These are phyloP conservation scores for Lepus townsendii DNA, from an alignment of 2,797 vertebrate genomes.

Conservation along the genomic window DNA sequence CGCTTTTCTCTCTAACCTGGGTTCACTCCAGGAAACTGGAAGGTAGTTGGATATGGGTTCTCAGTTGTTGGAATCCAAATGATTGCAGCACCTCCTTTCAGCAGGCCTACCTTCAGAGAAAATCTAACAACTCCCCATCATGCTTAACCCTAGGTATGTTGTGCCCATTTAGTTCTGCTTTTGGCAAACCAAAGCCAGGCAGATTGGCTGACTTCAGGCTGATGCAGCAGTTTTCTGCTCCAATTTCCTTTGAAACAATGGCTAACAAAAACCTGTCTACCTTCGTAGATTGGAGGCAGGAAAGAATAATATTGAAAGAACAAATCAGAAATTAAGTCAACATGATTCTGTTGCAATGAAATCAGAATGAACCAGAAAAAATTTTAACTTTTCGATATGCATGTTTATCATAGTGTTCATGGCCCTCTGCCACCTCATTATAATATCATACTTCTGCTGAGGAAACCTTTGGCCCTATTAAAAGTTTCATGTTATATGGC, in stretches of 20 bases:
- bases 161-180: background rate
- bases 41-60: background rate
- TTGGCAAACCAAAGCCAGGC: background rate
- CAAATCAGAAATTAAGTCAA: background rate
- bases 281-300: background rate
- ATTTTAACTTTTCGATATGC: background rate
- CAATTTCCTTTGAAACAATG: constrained; percentile 1
- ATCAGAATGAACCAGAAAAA: background rate
- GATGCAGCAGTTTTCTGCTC: background rate
- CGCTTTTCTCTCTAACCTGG: background rate
- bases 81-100: background rate
- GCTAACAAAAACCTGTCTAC: background rate
- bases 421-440: background rate
- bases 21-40: background rate
- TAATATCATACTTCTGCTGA: background rate
- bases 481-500: background rate
- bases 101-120: background rate
- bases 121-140: background rate
- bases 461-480: background rate
- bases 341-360: background rate
- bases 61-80: background rate
- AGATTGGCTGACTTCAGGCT: background rate
- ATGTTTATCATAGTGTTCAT: background rate
- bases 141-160: background rate
- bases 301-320: constrained; percentile 22